A percentile compares a stretch with the other conserved stretches of the same genome.
These are phyloP conservation scores for Pogona vitticeps DNA, from an alignment of 2,113 vertebrate genomes.

Conservation along the genomic window DNA sequence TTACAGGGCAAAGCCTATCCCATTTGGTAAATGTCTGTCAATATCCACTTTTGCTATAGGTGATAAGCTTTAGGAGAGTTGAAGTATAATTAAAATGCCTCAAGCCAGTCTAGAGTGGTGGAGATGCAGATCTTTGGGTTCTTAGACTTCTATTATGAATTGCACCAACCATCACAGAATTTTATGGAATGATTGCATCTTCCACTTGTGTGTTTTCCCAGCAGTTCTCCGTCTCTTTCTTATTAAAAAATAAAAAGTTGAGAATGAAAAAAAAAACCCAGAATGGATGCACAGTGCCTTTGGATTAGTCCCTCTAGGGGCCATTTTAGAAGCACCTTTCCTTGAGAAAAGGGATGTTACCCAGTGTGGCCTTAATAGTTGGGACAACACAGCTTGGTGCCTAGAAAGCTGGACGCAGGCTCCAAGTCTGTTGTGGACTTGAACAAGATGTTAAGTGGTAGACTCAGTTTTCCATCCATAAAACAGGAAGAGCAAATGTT, in stretches of 20 bases:
- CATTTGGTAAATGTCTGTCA: not conserved
- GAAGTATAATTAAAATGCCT: not conserved
- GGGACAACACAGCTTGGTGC: not conserved
- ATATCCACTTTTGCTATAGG: not conserved
- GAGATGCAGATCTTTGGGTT: not conserved
- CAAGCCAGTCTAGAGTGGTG: not conserved
- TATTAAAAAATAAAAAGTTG: not conserved
- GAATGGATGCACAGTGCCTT: not conserved
- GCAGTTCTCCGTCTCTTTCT: not conserved
- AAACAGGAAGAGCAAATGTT: not conserved
- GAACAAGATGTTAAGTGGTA: not conserved
- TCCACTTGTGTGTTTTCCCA: not conserved
- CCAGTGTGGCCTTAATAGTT: not conserved
- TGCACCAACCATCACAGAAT: too few relatives aligned
- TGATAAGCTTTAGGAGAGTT: not conserved
- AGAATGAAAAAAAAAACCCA: not conserved
- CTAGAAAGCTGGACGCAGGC: not conserved
- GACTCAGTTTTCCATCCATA: not conserved
- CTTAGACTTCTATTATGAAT: too few relatives aligned
- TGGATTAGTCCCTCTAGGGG: not conserved
- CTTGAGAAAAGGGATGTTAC: not conserved
- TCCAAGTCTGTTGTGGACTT: not conserved
- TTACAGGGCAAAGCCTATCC: not conserved
- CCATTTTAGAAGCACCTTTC: not conserved
- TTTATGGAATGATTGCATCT: not conserved